Conservation (phyloP, 2,797 vertebrate species). For the Leucoraja ocellata region DNA sequence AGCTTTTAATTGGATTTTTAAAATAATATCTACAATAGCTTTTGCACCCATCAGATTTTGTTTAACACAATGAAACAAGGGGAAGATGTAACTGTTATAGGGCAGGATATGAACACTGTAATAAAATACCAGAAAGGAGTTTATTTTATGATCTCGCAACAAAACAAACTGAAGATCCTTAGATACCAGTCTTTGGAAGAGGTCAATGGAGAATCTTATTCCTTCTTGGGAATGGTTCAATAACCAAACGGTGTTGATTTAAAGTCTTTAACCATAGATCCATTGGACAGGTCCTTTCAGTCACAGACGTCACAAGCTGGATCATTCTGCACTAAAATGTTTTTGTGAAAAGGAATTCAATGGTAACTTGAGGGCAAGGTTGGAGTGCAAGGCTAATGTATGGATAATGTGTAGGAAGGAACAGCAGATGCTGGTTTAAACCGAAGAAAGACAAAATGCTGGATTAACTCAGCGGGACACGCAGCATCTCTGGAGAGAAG, state of each 20-base stretch:
- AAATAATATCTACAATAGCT: background rate
- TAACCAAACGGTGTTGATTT: background rate
- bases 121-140: background rate
- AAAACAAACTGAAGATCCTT: background rate
- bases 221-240: background rate
- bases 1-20: background rate
- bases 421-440: no score
- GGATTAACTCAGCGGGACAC: no score
- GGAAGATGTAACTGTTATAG: background rate
- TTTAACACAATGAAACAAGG: background rate
- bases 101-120: background rate
- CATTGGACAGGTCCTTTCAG: background rate
- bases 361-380: background rate
- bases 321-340: background rate
- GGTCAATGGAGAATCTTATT: background rate
- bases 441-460: no score
- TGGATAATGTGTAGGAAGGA: no score
- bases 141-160: background rate
- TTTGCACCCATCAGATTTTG: background rate
- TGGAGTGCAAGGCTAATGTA: no score
- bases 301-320: background rate
- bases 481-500: no score
- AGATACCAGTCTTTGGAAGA: background rate
- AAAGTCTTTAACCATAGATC: background rate
- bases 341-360: background rate